A percentile compares a stretch with the other conserved stretches of the same genome.
Conservation (phyloP, 2,113 vertebrate species). For the Tragulus kanchil region DNA sequence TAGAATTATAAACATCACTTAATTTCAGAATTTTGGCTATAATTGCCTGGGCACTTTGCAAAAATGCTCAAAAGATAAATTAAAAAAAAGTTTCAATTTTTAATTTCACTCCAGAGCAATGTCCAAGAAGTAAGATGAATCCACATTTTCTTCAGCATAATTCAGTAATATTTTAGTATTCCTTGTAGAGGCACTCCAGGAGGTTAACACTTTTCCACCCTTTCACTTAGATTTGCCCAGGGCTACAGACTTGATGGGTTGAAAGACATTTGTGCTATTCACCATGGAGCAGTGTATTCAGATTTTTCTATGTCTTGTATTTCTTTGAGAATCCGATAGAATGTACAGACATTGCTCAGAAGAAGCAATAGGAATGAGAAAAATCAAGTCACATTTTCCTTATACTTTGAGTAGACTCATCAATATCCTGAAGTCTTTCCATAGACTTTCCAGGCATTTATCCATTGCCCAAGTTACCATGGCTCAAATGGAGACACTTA, state of each 20-base stretch:
- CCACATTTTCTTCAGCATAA: neutral
- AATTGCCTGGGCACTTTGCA: neutral
- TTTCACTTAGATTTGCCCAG: neutral
- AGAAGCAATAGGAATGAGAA: conserved; percentile 5
- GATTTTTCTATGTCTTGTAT: neutral
- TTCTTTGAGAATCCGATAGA: neutral
- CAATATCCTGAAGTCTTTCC: neutral
- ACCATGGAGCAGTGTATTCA: neutral
- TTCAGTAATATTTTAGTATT: neutral
- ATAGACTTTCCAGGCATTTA: neutral
- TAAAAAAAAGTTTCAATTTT: neutral
- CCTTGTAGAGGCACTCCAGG: neutral
- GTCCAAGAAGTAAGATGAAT: neutral
- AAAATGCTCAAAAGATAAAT: neutral
- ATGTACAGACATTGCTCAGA: neutral
- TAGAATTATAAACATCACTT: neutral
- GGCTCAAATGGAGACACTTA: neutral
- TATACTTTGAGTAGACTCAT: neutral
- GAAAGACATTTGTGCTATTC: neutral
- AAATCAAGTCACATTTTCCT: neutral
- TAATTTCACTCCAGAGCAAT: conserved; percentile 5
- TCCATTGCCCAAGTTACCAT: neutral
- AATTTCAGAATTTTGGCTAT: neutral
- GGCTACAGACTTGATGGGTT: neutral
- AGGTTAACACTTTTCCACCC: neutral